Base-by-base conservation (phyloP, 2,888 invertebrate species). In the Drosophila gaucha region DNA sequence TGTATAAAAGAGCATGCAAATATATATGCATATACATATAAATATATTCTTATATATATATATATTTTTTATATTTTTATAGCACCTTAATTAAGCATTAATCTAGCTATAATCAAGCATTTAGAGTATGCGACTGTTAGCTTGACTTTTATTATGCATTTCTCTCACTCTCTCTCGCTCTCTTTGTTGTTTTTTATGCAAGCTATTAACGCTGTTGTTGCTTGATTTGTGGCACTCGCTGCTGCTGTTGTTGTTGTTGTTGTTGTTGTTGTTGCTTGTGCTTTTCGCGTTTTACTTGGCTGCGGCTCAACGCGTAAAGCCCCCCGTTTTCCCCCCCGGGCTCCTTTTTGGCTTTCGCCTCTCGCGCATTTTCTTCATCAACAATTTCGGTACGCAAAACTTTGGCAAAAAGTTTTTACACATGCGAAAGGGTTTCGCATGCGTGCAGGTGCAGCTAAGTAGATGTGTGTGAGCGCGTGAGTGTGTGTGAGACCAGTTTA, bases 391-490 rank as follows among this genome's bases (percentile, higher is more conserved):
- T 58, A 47, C 62, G 56, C 14, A 84, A 88, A 88, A 88, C 89
- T 83, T 83, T 86, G 51, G 39, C 65, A 65, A 68, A 84, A 87
- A 73, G 49, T 86, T 77, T 79, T 67, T 77, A 44, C 86, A 80
- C 88, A 88, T 88, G 86, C 76, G 84, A 88, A 88, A 80, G 80
- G 86, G 80, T 88, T 80, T 84, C 80, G 72, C 74, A 89, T 84
- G 89, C 89, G 82, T 88, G 80, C 85, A 80, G 80, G 78, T 82
- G 80, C 86, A 88, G 73, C 67, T 71, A 78, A 67, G 67, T 59
- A 69, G 47, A 63, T 66, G 56, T 59, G 52, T 56, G 31, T n/a
- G 39, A 35, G 30, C 41, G 35, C 26, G 43, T 31, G 52, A 38
- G 54, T 62, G 55, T 60, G 65, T 74, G 67, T 52, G 67, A 62